Percentiles rank a stretch among this genome's conserved stretches.
Evolutionary conservation across 2,113 vertebrate genomes (phyloP).

Genomic region (Psilopsiagon aymara): DNA sequence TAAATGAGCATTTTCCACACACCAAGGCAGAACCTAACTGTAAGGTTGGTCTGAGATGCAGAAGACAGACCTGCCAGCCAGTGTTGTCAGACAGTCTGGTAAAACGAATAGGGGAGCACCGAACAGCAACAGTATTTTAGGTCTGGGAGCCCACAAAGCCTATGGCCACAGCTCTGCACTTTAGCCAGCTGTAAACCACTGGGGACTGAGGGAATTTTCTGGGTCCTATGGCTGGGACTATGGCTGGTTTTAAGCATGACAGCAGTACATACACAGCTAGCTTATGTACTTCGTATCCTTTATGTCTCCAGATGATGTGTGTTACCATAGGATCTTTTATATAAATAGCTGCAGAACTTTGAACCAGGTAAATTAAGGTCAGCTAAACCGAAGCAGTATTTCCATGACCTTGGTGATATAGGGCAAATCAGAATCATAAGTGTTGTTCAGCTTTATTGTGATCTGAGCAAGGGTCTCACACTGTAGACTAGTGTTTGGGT

Average conservation of each 20-base stretch:
- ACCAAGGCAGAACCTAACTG: background rate
- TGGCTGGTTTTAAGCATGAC: background rate
- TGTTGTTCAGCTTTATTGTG: background rate
- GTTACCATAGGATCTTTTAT: background rate
- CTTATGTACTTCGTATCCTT: background rate
- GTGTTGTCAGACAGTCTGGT: background rate
- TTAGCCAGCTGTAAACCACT: background rate
- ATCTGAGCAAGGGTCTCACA: background rate
- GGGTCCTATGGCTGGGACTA: background rate
- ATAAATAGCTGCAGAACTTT: background rate
- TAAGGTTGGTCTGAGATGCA: background rate
- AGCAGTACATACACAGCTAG: background rate
- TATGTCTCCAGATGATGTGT: background rate
- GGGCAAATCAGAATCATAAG: background rate
- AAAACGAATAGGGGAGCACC: background rate
- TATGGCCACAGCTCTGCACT: background rate
- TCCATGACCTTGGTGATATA: background rate
- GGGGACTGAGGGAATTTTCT: background rate
- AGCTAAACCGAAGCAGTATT: background rate
- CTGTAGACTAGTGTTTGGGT: background rate
- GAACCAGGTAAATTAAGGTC: background rate
- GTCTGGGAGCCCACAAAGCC: background rate
- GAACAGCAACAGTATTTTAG: background rate
- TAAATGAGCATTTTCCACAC: background rate
- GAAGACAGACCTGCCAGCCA: background rate